These are phyloP conservation scores for Galerucella nymphaeae DNA, from an alignment of 2,888 invertebrate species.

Conservation along the genomic window DNA sequence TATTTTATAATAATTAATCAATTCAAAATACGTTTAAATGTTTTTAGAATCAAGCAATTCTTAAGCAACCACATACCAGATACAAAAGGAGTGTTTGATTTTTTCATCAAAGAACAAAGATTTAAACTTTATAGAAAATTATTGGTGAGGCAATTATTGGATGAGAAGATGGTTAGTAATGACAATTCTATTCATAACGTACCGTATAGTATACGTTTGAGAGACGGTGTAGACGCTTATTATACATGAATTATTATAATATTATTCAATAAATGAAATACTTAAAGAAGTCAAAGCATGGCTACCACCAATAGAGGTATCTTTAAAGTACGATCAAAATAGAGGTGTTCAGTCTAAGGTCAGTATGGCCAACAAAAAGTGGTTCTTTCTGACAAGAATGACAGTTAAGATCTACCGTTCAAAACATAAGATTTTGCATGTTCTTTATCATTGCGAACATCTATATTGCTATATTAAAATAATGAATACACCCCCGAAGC, in stretches of 20 bases:
- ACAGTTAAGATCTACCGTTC: no score
- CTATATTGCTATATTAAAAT: no score
- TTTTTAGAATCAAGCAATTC: slow-evolving; percentile 68
- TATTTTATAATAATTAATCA: neutral
- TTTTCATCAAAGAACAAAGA: slow-evolving; percentile 67
- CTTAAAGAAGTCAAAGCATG: no score
- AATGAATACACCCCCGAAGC: no score
- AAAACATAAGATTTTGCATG: no score
- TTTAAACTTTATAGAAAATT: slow-evolving; percentile 70
- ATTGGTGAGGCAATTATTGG: slow-evolving; percentile 67
- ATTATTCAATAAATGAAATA: neutral
- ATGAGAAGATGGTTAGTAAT: slow-evolving; percentile 67
- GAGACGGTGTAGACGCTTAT: slow-evolving; percentile 59
- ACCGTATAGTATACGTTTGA: slow-evolving; percentile 73
- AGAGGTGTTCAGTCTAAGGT: no score
- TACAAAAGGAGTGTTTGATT: slow-evolving; percentile 69
- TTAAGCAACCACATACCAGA: slow-evolving; percentile 71
- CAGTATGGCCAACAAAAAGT: no score
- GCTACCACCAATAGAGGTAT: no score
- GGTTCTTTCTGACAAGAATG: no score
- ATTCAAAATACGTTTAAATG: neutral
- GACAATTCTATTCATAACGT: slow-evolving; percentile 72
- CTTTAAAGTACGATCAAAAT: no score
- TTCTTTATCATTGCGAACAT: no score
- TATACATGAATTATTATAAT: neutral